Evolutionary conservation across 2,113 vertebrate species (phyloP).

Genomic region (Aphelocoma coerulescens): DNA sequence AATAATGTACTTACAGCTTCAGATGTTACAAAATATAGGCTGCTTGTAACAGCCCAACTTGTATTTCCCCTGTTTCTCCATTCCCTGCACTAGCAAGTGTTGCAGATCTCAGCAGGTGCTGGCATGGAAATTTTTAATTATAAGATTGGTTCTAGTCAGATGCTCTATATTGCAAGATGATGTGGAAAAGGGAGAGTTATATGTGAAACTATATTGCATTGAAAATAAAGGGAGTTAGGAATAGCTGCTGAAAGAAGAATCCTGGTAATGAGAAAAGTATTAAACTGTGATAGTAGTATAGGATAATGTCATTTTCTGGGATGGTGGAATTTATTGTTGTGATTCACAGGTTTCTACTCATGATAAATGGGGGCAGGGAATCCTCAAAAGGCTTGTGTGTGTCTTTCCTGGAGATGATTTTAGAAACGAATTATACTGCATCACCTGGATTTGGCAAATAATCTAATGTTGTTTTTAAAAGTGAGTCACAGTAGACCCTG

Average conservation of each 20-base stretch:
- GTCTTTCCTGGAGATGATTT: conserved; percentile 3
- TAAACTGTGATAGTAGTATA: conserved; percentile 52
- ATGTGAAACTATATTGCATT: not conserved
- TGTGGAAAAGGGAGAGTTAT: not conserved
- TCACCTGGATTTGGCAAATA: conserved; percentile 10
- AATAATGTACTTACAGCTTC: not conserved
- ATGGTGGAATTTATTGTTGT: not conserved
- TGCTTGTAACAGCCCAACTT: not conserved
- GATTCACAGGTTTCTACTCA: not conserved
- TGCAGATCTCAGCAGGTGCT: not conserved
- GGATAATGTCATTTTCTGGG: conserved; percentile 6
- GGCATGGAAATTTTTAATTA: not conserved
- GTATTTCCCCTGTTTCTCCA: not conserved
- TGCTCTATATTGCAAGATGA: not conserved
- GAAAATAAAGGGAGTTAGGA: not conserved
- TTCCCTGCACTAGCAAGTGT: not conserved
- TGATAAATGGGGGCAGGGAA: not conserved
- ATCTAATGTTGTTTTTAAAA: conserved; percentile 45
- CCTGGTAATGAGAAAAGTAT: conserved; percentile 36
- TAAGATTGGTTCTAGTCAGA: not conserved
- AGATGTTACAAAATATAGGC: not conserved
- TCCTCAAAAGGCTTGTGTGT: not conserved
- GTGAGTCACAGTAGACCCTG: not conserved
- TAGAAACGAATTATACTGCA: not conserved
- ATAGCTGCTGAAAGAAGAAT: not conserved